Evolutionary conservation across 1,140 invertebrate genomes (phyloP).

Genomic region (Musca domestica): DNA sequence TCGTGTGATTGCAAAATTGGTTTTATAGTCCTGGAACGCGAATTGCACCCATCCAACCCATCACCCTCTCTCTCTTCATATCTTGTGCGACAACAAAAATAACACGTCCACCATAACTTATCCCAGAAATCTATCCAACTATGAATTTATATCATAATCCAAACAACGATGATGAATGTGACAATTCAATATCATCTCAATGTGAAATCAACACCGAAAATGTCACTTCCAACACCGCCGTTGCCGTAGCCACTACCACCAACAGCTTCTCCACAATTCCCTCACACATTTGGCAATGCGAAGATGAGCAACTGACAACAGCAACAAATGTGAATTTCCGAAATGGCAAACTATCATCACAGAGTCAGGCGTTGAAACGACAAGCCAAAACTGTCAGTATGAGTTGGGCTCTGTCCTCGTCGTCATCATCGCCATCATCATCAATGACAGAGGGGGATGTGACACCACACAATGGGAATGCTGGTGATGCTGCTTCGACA

Average conservation of each 20-base stretch:
- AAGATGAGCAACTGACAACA: background rate
- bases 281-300: background rate
- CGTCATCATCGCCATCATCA: background rate
- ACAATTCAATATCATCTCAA: slow-evolving; percentile 30
- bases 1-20: background rate
- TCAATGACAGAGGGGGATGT: background rate
- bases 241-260: background rate
- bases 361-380: too few relatives aligned
- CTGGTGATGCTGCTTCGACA: background rate
- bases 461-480: background rate
- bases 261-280: background rate
- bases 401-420: too few relatives aligned
- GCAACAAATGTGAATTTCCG: background rate
- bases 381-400: background rate
- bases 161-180: slow-evolving; percentile 28
- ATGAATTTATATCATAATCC: slow-evolving; percentile 27
- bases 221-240: background rate
- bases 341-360: background rate
- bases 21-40: too few relatives aligned
- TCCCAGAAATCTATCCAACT: slow-evolving; percentile 18
- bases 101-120: background rate
- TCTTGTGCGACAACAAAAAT: background rate
- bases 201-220: slow-evolving; percentile 16
- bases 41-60: too few relatives aligned
- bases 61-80: background rate